A percentile compares a stretch with the other conserved stretches of the same genome.
Conservation (phyloP, 2,113 vertebrate species). For the Illadopsis cleaveri region DNA sequence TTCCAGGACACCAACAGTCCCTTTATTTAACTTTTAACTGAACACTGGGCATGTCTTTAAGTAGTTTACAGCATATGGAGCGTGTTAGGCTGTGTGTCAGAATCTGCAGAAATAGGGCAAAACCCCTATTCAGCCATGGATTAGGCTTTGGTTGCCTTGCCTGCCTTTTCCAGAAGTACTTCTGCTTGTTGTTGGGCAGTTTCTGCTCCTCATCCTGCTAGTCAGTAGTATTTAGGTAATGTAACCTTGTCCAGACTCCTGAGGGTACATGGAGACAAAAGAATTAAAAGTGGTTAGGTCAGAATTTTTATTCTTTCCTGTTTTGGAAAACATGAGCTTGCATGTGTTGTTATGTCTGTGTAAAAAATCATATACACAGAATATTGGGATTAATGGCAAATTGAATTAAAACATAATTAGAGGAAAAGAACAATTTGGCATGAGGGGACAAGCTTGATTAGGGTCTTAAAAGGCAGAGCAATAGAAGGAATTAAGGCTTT, state of each 20-base stretch:
- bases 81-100: background rate
- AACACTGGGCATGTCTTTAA: background rate
- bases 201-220: background rate
- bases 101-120: background rate
- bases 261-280: background rate
- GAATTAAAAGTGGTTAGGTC: background rate
- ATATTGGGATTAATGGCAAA: background rate
- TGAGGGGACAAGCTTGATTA: background rate
- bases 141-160: background rate
- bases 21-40: background rate
- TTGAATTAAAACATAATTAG: background rate
- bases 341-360: background rate
- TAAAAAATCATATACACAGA: background rate
- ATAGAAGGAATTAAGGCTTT: background rate
- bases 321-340: background rate
- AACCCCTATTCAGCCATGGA: background rate
- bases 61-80: background rate
- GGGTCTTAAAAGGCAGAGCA: background rate
- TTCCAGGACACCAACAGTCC: background rate
- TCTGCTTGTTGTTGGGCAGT: background rate
- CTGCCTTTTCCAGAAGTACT: background rate
- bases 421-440: background rate
- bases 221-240: background rate
- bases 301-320: background rate
- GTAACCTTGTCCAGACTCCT: background rate